Percentiles rank a stretch among this genome's conserved stretches.
These are phyloP conservation scores for Pandion haliaetus DNA, from an alignment of 2,113 vertebrate species.

Conservation along the genomic window DNA sequence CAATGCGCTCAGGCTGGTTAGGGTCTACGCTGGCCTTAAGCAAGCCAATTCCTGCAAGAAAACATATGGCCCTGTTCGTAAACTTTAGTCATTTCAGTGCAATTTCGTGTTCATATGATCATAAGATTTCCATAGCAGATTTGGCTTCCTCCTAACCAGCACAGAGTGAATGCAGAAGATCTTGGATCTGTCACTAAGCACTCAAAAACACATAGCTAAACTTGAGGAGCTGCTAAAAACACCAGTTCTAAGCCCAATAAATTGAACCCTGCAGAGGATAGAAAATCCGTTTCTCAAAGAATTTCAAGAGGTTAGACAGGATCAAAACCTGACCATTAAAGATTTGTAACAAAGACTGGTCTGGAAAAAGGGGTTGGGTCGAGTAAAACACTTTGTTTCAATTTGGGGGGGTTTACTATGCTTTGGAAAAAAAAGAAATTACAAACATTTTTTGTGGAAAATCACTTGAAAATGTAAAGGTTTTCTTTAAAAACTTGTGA, in stretches of 20 bases:
- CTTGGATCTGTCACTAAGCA: not conserved
- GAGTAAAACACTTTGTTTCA: not conserved
- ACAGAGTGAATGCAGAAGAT: not conserved
- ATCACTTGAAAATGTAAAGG: not conserved
- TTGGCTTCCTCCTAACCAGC: not conserved
- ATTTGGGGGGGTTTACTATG: not conserved
- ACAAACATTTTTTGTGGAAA: not conserved
- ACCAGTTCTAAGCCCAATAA: not conserved
- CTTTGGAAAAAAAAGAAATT: not conserved
- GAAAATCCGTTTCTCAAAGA: not conserved
- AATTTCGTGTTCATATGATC: not conserved
- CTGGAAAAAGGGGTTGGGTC: not conserved
- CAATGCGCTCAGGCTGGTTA: not conserved
- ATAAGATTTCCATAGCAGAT: not conserved
- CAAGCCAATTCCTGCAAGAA: not conserved
- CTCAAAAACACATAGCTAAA: conserved; percentile 10
- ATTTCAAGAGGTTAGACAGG: not conserved
- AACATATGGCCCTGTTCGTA: not conserved
- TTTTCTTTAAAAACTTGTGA: not conserved
- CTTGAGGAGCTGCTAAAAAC: not conserved
- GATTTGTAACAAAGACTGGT: not conserved
- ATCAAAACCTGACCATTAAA: not conserved
- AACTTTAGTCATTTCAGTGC: not conserved
- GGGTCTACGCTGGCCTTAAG: not conserved
- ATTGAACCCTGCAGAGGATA: not conserved